Conservation (phyloP, 2,113 vertebrate species). For the Pandion haliaetus region DNA sequence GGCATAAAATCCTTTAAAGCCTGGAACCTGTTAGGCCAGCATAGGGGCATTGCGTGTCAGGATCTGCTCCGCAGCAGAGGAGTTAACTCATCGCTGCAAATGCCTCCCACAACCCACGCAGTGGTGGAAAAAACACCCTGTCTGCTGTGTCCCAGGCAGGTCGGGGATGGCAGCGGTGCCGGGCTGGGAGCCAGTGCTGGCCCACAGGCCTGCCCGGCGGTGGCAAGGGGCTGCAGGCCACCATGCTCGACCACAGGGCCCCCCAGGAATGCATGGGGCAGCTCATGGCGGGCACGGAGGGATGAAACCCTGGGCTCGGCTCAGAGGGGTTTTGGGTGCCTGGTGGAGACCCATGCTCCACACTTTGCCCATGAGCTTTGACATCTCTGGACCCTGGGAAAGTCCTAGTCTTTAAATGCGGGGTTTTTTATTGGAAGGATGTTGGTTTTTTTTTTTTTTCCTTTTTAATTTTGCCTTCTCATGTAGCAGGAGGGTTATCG, state of each 20-base stretch:
- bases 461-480: background rate
- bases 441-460: background rate
- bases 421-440: background rate
- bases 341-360: background rate
- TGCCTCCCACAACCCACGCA: background rate
- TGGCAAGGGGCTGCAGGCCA: background rate
- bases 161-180: background rate
- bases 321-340: background rate
- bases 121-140: background rate
- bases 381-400: background rate
- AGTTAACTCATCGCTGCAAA: background rate
- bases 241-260: accelerated
- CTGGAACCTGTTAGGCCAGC: background rate
- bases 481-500: background rate
- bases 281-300: background rate
- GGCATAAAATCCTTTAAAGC: background rate
- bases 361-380: background rate
- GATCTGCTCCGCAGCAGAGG: background rate
- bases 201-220: background rate
- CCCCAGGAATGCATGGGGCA: accelerated
- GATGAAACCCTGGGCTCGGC: background rate
- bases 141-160: background rate
- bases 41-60: background rate
- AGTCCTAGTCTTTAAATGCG: background rate
- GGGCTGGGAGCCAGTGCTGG: background rate